Percentiles rank a stretch among this genome's conserved stretches.
Evolutionary conservation across 2,113 vertebrate species (phyloP).

Genomic region (Apistogramma diplotaenia): DNA sequence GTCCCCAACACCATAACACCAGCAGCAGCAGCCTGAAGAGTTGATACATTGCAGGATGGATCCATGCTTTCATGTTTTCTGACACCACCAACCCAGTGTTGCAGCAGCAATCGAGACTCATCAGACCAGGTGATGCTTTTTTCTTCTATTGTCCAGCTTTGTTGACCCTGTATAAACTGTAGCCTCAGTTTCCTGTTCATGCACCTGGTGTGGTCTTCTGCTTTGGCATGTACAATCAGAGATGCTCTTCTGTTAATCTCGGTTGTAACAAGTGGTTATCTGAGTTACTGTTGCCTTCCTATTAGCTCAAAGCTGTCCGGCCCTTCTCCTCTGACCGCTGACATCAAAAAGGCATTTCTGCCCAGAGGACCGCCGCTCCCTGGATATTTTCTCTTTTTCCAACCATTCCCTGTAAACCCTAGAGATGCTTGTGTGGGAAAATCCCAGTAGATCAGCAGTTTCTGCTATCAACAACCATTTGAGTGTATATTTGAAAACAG

Average conservation of each 20-base stretch:
- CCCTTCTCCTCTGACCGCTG: neutral
- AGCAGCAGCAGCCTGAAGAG: neutral
- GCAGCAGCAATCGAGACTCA: no score
- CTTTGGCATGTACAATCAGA: no score
- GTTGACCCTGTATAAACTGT: neutral
- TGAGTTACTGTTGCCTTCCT: neutral
- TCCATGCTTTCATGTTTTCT: neutral
- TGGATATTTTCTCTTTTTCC: neutral
- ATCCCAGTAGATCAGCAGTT: neutral
- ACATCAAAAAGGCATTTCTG: neutral
- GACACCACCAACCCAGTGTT: neutral
- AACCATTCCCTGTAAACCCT: no score
- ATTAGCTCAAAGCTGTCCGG: neutral
- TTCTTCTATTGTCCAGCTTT: neutral
- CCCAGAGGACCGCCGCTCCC: neutral
- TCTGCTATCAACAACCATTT: neutral
- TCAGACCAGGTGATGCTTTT: neutral
- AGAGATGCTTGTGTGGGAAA: neutral
- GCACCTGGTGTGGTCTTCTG: neutral
- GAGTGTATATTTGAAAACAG: neutral
- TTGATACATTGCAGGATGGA: neutral
- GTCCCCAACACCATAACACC: neutral
- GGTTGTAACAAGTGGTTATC: neutral
- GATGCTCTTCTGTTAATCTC: neutral
- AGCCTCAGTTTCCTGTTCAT: no score